Conservation (phyloP, 2,888 invertebrate genomes). For the Spicauda simplicius region DNA sequence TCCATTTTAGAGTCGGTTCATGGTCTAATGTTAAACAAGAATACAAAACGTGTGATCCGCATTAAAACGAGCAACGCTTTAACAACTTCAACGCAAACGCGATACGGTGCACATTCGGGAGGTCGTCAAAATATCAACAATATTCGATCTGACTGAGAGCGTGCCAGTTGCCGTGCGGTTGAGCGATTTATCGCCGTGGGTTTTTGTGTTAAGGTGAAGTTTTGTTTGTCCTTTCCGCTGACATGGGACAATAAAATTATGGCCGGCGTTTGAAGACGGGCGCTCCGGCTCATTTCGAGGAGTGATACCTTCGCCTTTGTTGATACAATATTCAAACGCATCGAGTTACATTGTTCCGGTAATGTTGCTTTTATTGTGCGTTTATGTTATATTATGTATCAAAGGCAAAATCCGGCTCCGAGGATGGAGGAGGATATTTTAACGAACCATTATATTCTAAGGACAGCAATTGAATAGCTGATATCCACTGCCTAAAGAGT, state of each 20-base stretch:
- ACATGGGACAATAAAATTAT: slow-evolving; percentile 76
- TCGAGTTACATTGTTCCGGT: slow-evolving; percentile 42
- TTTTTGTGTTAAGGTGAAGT: slow-evolving; percentile 65
- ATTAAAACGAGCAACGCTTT: slow-evolving; percentile 64
- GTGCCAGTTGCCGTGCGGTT: slow-evolving; percentile 50
- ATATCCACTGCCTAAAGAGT: neutral
- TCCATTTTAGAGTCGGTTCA: slow-evolving; percentile 54
- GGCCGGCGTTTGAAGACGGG: slow-evolving; percentile 68
- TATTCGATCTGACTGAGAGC: slow-evolving; percentile 68
- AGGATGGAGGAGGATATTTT: slow-evolving; percentile 12
- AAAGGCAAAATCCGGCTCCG: slow-evolving; percentile 4
- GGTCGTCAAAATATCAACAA: slow-evolving; percentile 73
- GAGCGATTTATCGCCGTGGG: slow-evolving; percentile 63
- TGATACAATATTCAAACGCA: slow-evolving; percentile 61
- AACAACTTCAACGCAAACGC: slow-evolving; percentile 67
- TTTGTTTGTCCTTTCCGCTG: slow-evolving; percentile 55
- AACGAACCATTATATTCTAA: slow-evolving; percentile 21
- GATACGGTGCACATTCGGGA: slow-evolving; percentile 74
- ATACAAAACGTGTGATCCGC: slow-evolving; percentile 67
- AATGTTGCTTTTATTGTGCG: slow-evolving; percentile 35
- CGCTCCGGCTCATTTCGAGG: slow-evolving; percentile 70
- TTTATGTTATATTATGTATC: slow-evolving; percentile 29
- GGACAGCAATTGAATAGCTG: neutral
- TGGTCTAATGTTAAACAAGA: slow-evolving; percentile 54
- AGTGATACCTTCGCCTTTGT: slow-evolving; percentile 75